Percentiles rank a stretch among this genome's conserved stretches.
These are phyloP conservation scores for Creontiades dilutus DNA, from an alignment of 2,888 invertebrate genomes.

Conservation along the genomic window DNA sequence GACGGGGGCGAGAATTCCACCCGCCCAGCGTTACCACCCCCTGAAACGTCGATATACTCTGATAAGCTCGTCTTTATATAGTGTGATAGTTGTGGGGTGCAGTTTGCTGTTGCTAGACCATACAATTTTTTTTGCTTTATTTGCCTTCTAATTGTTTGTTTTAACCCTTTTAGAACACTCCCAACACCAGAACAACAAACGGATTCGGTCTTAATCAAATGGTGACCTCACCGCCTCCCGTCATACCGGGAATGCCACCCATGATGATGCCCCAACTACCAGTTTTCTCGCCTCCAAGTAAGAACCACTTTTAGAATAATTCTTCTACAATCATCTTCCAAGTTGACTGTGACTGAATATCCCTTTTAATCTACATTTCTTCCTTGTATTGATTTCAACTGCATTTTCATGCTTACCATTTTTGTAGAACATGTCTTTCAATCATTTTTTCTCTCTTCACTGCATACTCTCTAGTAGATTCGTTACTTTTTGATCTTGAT, in stretches of 20 bases:
- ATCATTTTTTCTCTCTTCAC: neutral
- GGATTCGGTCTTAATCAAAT: slow-evolving; percentile 77
- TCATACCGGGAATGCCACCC: slow-evolving; percentile 78
- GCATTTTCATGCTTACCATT: neutral
- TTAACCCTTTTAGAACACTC: slow-evolving; percentile 47
- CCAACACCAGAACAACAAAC: slow-evolving; percentile 72
- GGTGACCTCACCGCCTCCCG: slow-evolving; percentile 77
- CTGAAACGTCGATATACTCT: too few relatives aligned
- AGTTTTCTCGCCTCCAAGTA: slow-evolving; percentile 78
- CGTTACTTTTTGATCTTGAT: neutral
- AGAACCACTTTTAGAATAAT: slow-evolving; percentile 57
- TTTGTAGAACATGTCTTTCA: neutral
- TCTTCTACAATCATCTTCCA: too few relatives aligned
- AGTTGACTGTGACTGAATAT: too few relatives aligned
- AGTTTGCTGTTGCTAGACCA: too few relatives aligned
- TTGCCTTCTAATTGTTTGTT: too few relatives aligned
- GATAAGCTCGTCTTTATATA: too few relatives aligned
- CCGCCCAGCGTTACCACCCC: too few relatives aligned
- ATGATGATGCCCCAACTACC: slow-evolving; percentile 78
- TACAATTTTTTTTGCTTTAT: too few relatives aligned
- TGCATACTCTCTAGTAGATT: neutral
- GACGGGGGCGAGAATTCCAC: too few relatives aligned
- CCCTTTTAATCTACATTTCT: neutral
- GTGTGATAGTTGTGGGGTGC: too few relatives aligned
- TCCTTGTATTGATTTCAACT: neutral